Evolutionary conservation across 2,797 vertebrate species (phyloP).

Genomic region (Carcharodon carcharias): DNA sequence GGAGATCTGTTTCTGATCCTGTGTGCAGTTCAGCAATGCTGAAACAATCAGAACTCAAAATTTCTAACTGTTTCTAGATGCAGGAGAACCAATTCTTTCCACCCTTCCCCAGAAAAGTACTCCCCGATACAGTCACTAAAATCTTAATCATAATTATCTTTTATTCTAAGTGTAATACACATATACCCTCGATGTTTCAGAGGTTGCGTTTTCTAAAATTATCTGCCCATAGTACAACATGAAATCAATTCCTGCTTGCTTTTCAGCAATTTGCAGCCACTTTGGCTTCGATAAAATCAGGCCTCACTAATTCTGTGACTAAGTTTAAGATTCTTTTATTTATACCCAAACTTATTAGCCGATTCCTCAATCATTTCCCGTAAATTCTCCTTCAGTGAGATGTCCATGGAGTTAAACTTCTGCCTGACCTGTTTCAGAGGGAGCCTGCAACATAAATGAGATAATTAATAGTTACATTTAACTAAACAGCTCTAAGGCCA

Average conservation of each 20-base stretch:
- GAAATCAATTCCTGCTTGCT: neutral
- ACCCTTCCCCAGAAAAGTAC: neutral
- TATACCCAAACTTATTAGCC: conserved; percentile 91
- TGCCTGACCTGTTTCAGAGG: conserved; percentile 91
- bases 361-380: conserved; percentile 92
- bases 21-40: neutral
- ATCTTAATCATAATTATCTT: neutral
- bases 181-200: neutral
- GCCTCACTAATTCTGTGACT: neutral
- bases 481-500: neutral
- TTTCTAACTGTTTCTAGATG: neutral
- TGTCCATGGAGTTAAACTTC: conserved; percentile 92
- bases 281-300: neutral
- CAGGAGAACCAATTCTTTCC: neutral
- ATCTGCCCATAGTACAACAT: neutral
- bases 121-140: neutral
- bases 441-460: conserved; percentile 56
- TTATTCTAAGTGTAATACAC: neutral
- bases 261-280: neutral
- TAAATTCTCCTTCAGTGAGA: conserved; percentile 89
- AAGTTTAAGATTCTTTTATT: neutral
- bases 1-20: neutral
- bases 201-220: neutral
- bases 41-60: neutral
- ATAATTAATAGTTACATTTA: neutral